These are phyloP conservation scores for Aix galericulata DNA, from an alignment of 2,113 vertebrate species.

Conservation along the genomic window DNA sequence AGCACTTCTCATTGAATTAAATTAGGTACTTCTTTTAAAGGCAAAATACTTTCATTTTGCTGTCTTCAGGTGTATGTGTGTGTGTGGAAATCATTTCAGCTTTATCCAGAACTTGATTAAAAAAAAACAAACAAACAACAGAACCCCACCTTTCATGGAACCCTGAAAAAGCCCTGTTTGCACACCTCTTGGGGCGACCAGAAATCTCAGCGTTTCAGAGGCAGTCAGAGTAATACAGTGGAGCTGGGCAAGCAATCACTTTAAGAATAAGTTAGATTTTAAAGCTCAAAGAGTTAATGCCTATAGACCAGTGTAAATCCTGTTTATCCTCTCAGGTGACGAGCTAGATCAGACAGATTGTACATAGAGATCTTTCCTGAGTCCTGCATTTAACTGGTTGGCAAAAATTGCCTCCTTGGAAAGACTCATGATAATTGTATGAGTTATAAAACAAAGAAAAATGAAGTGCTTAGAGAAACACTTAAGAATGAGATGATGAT, in stretches of 20 bases:
- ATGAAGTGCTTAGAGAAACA: not conserved
- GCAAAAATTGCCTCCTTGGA: not conserved
- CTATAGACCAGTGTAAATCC: slow-evolving; percentile 26
- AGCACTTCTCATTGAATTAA: not conserved
- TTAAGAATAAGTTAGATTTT: slow-evolving; percentile 16
- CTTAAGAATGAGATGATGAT: not conserved
- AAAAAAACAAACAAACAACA: not conserved
- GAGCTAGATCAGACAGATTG: slow-evolving; percentile 38
- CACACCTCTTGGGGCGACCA: not conserved
- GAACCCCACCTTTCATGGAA: not conserved
- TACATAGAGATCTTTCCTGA: not conserved
- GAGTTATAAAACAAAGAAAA: not conserved
- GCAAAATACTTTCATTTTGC: not conserved
- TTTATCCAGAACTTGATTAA: not conserved
- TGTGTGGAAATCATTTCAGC: not conserved
- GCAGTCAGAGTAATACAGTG: not conserved
- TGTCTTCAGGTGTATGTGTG: not conserved
- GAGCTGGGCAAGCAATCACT: slow-evolving; percentile 11
- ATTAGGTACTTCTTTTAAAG: not conserved
- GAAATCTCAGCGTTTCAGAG: not conserved
- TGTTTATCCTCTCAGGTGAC: slow-evolving; percentile 53
- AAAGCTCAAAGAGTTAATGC: slow-evolving; percentile 48
- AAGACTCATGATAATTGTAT: not conserved
- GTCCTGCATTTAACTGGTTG: not conserved
- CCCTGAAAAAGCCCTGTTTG: not conserved